Conservation (phyloP, 2,888 invertebrate species). For the Lycia hirtaria region DNA sequence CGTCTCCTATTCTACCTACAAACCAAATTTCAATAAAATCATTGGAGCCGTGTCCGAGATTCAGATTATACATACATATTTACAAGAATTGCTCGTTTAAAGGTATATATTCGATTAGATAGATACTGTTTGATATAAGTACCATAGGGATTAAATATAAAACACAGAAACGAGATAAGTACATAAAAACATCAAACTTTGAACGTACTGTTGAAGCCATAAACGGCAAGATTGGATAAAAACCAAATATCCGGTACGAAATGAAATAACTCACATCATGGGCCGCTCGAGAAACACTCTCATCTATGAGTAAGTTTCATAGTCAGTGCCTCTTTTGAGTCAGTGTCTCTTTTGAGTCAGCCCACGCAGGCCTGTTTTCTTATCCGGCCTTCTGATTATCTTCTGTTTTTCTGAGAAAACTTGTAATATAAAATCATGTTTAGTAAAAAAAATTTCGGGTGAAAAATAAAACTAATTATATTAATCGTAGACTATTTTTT, state of each 20-base stretch:
- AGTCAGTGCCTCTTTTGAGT: neutral
- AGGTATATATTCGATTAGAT: no score
- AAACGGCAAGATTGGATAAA: constrained; percentile 10
- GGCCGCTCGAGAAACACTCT: neutral
- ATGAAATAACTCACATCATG: neutral
- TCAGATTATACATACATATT: no score
- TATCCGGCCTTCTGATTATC: neutral
- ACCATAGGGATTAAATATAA: neutral
- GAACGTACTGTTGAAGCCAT: neutral
- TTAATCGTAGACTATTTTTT: no score
- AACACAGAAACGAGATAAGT: neutral
- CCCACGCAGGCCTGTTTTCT: neutral
- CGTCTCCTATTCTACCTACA: no score
- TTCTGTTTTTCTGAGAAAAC: no score
- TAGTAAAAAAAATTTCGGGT: no score
- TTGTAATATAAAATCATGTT: no score
- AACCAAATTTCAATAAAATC: no score
- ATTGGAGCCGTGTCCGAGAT: no score
- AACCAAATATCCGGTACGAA: constrained; percentile 8
- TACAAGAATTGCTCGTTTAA: no score
- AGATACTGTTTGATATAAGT: neutral
- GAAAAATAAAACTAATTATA: no score
- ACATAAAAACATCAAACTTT: neutral
- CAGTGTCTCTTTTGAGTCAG: neutral
- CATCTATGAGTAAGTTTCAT: constrained; percentile 5